Evolutionary conservation across 2,113 vertebrate genomes (phyloP), one percentile per base, ranked within the genome.

Genomic region (Sphaerodactylus townsendi): DNA sequence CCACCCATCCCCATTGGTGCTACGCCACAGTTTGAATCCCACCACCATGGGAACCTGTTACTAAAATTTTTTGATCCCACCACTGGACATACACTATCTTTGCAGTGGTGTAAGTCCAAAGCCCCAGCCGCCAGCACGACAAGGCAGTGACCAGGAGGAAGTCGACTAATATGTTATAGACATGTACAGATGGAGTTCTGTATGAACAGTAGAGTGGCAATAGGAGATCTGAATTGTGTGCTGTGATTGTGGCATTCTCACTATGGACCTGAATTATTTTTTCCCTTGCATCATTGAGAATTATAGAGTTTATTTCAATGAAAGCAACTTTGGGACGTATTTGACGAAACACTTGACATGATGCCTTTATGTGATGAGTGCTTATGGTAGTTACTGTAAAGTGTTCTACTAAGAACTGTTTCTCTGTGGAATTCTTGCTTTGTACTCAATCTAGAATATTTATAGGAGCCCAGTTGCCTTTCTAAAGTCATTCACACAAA

Each of bases 381-480:
- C 56, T 48, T 19, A 39, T 78, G 10, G 6, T 50, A 59, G 39
- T 41, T 23, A 41, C 53, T 33, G 46, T 13, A 4, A 80, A 85
- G 69, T 10, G 13, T 73, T 37, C 84, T 1, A 1, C 69, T 78
- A 30, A 41, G 59, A 77, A 75, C 50, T 62, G 48, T 23, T 41
- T 9, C 68, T 84, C 59, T 62, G 2, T 39, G 0, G 4, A 85
- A 4, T 76, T 4, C 0, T 80, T 69, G 39, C 68, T 41, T 77
- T 71, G 70, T 1, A 0, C 15, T 0, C 9, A 0, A 71, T 28
- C 72, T 0, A 5, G 41, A 28, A 50, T 83, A 81, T 86, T 85
- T 90, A 69, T 76, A 71, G 78, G 79, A 72, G 14, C 71, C n/a
- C 50, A 0, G 35, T 83, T 69, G 78, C 81, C 81, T 75, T 90